Evolutionary conservation across 2,888 invertebrate genomes (phyloP).

Genomic region (Margaritifera margaritifera): DNA sequence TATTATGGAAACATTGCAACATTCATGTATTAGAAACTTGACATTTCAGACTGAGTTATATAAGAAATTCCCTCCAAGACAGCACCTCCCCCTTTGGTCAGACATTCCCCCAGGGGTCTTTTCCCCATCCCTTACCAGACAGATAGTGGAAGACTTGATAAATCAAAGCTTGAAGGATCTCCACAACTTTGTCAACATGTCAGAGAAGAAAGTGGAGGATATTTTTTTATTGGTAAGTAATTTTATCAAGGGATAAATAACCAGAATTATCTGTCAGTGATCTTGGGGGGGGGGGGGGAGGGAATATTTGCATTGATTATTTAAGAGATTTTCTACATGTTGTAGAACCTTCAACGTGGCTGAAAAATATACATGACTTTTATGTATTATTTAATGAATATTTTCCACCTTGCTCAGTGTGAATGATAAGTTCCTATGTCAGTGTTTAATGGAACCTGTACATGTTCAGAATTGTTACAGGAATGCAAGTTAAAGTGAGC

Average conservation of each 20-base stretch:
- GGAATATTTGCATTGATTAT: no score
- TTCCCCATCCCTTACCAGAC: conserved; percentile 7
- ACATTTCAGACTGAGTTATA: conserved; percentile 20
- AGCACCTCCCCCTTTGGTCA: conserved; percentile 28
- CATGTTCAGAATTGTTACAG: no score
- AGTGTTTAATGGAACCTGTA: no score
- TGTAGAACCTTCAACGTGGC: no score
- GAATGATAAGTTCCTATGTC: no score
- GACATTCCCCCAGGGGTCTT: conserved; percentile 24
- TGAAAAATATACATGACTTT: no score
- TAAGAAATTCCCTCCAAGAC: conserved; percentile 20
- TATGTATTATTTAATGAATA: no score
- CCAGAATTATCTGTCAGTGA: neutral
- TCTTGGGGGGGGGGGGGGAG: no score
- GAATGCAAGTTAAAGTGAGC: no score
- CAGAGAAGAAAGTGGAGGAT: conserved; percentile 20
- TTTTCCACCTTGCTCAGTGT: no score
- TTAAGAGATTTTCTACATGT: no score
- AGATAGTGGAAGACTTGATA: conserved; percentile 18
- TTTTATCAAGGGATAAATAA: neutral
- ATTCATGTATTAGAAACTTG: neutral
- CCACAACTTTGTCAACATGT: conserved; percentile 27
- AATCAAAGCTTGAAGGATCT: conserved; percentile 18
- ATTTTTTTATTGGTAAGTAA: conserved; percentile 24
- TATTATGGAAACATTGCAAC: no score